phyloP scores from a whole-genome alignment of 2,888 invertebrate genomes.

The Hirtodrosophila duncani region DNA sequence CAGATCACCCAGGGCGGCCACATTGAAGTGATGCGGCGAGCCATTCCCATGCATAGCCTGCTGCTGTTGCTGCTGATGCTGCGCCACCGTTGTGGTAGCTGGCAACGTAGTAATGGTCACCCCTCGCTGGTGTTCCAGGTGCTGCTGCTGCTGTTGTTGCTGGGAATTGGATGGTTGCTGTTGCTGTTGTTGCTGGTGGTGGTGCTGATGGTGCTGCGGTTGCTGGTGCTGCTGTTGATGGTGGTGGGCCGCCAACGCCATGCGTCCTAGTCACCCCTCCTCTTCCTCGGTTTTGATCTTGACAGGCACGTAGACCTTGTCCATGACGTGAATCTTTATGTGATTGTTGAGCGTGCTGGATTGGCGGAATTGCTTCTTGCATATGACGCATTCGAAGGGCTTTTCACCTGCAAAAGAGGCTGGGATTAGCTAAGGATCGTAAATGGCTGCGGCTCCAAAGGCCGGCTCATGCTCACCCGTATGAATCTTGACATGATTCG shows the following conservation, averaged over 20 bases:
- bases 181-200: conserved; percentile 45
- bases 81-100: conserved; percentile 53
- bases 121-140: conserved; percentile 51
- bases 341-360: conserved; percentile 79
- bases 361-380: conserved; percentile 79
- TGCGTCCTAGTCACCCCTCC: conserved; percentile 78
- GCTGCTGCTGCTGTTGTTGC: conserved; percentile 52
- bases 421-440: conserved; percentile 36
- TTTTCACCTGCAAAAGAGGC: conserved; percentile 74
- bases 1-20: conserved; percentile 66
- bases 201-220: conserved; percentile 48
- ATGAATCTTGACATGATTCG: conserved; percentile 78
- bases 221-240: conserved; percentile 63
- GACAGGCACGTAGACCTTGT: conserved; percentile 78
- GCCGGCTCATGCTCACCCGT: conserved; percentile 67
- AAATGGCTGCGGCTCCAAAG: not conserved
- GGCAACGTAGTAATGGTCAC: conserved; percentile 56
- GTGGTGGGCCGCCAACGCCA: conserved; percentile 76
- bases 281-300: conserved; percentile 78
- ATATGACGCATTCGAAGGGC: conserved; percentile 78
- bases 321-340: conserved; percentile 79
- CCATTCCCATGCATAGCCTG: conserved; percentile 35
- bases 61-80: conserved; percentile 42
- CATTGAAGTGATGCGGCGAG: conserved; percentile 65
- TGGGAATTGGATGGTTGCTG: conserved; percentile 48